Conservation (phyloP, 2,113 vertebrate genomes). For the Oxyura jamaicensis region DNA sequence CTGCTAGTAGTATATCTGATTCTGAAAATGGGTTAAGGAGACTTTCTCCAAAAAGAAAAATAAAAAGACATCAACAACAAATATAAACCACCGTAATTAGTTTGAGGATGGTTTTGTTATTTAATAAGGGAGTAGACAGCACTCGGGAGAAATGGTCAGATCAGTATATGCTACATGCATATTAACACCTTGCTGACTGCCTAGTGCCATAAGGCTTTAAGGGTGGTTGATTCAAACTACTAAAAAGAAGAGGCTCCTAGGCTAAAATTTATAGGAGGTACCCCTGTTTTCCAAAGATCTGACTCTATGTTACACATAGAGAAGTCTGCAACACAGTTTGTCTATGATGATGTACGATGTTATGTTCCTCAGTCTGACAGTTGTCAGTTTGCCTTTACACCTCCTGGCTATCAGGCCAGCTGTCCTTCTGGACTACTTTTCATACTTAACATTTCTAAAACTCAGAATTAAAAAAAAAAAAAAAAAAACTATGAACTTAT, state of each 20-base stretch:
- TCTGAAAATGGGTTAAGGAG: background rate
- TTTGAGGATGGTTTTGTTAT: background rate
- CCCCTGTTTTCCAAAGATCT: background rate
- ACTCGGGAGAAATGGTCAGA: background rate
- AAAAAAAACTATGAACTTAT: background rate
- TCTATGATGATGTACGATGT: background rate
- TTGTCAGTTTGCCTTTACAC: background rate
- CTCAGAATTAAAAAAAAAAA: no score
- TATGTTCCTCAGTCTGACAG: background rate
- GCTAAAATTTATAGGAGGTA: background rate
- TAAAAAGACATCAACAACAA: no score
- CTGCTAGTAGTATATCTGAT: background rate
- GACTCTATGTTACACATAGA: background rate
- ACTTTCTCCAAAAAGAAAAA: background rate
- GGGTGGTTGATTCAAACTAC: background rate
- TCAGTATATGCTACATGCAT: no score
- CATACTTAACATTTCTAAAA: background rate
- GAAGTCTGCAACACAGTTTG: background rate
- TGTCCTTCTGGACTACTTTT: background rate
- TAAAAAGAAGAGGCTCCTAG: background rate
- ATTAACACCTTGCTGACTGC: background rate
- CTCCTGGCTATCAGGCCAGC: background rate
- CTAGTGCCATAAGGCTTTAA: background rate
- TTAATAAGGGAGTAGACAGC: background rate
- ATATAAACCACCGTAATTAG: fast-evolving